Base-by-base conservation (phyloP, 1,140 invertebrate genomes). In the Globodera rostochiensis region DNA sequence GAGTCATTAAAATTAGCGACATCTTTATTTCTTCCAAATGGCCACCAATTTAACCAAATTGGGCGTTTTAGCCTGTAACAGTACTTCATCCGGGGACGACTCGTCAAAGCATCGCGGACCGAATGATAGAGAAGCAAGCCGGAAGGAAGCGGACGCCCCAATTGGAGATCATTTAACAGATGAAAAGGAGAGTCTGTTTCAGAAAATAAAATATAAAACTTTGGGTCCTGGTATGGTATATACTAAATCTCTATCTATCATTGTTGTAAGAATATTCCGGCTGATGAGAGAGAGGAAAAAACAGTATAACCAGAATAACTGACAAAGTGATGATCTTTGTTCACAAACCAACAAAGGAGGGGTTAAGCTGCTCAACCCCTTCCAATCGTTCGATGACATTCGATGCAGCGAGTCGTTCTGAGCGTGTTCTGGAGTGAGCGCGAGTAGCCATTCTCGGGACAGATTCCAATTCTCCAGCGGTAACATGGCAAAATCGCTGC, bases 101-200 rank as follows among this genome's bases (percentile, higher is more conserved):
- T 25, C 11, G 8, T 13, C 11, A 81, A 57, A 4, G 36, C 36
- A 46, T 76, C 74, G 36, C 74, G 53, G 11, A 46, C 57, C 45
- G 74, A 70, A 64, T 64, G 53, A n/a, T 76, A 64, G 11, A 64
- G n/a, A 45, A 76, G 69, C 5, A 71, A 6, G 69, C 69, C 69
- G 21, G 69, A 47, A 11, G 69, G 69, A 21, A 71, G 25, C 13
- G 69, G 46, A 47, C 69, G 69, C n/a, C 47, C 47, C 71, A 57
- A 47, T 36, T 57, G 50, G 5, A 81, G 21, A 50, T 81, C 80
- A 57, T 81, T 81, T 64, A 81, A 53, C 15, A 81, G 67, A 8
- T 79, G 80, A 70, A 81, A 71, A 47, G 69, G 69, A 36, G 69
- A 71, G 36, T 21, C 69, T 47, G 69, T 6, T 15, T 9, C 6